A percentile compares a stretch with the other conserved stretches of the same genome.
Conservation (phyloP, 2,888 invertebrate species). For the Drosophila anomalata region DNA sequence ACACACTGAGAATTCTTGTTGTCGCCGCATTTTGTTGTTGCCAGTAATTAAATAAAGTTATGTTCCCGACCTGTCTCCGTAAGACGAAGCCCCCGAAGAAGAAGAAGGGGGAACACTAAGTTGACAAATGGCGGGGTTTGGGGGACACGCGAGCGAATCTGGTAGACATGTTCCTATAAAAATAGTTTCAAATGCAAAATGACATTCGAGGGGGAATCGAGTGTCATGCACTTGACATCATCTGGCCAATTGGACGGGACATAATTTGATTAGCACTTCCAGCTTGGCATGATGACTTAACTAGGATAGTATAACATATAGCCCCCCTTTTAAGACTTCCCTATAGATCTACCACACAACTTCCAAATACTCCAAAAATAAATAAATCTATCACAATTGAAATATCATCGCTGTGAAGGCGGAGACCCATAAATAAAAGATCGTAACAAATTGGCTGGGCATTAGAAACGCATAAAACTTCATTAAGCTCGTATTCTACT, state of each 20-base stretch:
- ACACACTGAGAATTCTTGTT: constrained; percentile 65
- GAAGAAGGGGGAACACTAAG: constrained; percentile 19
- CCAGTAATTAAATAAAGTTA: constrained; percentile 72
- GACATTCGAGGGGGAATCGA: constrained; percentile 35
- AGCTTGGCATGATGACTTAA: background rate
- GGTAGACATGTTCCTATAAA: constrained; percentile 35
- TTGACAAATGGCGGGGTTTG: constrained; percentile 26
- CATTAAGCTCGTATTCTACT: constrained; percentile 60
- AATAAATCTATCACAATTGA: constrained; percentile 56
- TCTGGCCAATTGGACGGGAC: constrained; percentile 55
- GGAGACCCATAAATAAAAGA: background rate
- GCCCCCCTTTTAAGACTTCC: constrained; percentile 16
- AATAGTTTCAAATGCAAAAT: constrained; percentile 51
- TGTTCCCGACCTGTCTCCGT: constrained; percentile 48
- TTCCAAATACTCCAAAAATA: background rate
- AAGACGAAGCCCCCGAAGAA: background rate
- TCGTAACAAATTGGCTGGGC: constrained; percentile 61
- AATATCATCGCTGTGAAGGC: constrained; percentile 52
- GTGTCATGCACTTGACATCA: constrained; percentile 65
- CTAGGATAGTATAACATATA: background rate
- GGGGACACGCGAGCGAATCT: constrained; percentile 36
- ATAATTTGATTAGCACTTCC: constrained; percentile 60
- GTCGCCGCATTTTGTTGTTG: constrained; percentile 68
- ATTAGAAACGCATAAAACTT: constrained; percentile 77
- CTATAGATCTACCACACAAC: constrained; percentile 6